Evolutionary conservation across 1,140 invertebrate species (phyloP).

Genomic region (Yoshiicerus persimilis): DNA sequence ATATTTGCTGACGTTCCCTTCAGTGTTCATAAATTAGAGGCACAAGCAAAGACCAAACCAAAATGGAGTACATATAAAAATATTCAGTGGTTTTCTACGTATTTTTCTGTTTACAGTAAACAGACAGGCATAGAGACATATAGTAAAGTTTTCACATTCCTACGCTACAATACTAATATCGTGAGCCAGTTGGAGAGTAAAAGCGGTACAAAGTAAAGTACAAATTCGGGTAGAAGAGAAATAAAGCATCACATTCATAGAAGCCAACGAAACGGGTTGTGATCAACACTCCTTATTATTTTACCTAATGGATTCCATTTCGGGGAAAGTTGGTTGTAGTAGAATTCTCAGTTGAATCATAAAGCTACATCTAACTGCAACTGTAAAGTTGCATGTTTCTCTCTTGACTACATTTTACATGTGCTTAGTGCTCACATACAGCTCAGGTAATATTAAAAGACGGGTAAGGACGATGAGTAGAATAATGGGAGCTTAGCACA

Average conservation of each 20-base stretch:
- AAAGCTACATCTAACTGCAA: neutral
- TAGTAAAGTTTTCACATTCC: too few relatives aligned
- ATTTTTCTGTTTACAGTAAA: neutral
- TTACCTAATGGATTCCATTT: neutral
- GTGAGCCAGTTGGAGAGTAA: neutral
- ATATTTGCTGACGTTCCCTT: neutral
- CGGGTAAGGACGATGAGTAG: neutral
- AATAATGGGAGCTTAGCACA: constrained; percentile 12
- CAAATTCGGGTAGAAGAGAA: neutral
- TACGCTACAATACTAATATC: too few relatives aligned
- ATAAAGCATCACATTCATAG: neutral
- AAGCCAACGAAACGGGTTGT: neutral
- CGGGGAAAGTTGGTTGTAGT: neutral
- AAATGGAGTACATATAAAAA: neutral
- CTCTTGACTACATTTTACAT: neutral
- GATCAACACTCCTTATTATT: constrained; percentile 9
- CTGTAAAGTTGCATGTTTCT: neutral
- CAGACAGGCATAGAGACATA: neutral
- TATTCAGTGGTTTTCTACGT: neutral
- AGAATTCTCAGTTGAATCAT: constrained; percentile 6
- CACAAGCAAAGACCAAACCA: neutral
- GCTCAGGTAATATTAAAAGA: neutral
- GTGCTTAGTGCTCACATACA: neutral
- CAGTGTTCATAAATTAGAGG: neutral
- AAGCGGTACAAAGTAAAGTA: neutral